phyloP scores from a whole-genome alignment of 2,888 invertebrate genomes.

The Cremastobaeus sp. region DNA sequence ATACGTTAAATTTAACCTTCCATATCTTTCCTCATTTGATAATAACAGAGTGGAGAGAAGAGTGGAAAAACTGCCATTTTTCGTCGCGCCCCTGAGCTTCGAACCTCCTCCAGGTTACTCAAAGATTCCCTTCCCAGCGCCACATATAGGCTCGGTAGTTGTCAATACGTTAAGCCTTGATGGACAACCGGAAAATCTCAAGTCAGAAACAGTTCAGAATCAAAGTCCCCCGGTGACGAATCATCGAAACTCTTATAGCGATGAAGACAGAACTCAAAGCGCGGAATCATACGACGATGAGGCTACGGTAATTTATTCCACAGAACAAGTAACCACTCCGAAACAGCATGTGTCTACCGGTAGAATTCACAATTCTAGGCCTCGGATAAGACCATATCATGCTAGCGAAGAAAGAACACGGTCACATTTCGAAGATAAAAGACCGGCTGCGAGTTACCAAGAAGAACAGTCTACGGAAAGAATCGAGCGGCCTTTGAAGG shows the following conservation, averaged over 20 bases:
- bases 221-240: slow-evolving; percentile 69
- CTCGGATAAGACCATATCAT: slow-evolving; percentile 55
- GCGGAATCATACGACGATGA: slow-evolving; percentile 66
- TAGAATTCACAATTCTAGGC: slow-evolving; percentile 54
- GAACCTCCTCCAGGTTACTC: slow-evolving; percentile 90
- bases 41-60: slow-evolving; percentile 84
- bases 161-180: slow-evolving; percentile 80
- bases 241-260: slow-evolving; percentile 76
- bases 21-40: slow-evolving; percentile 88
- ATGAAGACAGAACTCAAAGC: slow-evolving; percentile 73
- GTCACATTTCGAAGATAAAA: slow-evolving; percentile 54
- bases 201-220: too few species aligned
- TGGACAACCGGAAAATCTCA: slow-evolving; percentile 53
- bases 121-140: slow-evolving; percentile 91
- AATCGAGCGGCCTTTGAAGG: slow-evolving; percentile 57
- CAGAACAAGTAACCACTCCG: slow-evolving; percentile 52
- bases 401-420: slow-evolving; percentile 49
- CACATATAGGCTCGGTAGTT: slow-evolving; percentile 92
- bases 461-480: slow-evolving; percentile 61
- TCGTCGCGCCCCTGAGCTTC: slow-evolving; percentile 91
- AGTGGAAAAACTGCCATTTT: slow-evolving; percentile 88
- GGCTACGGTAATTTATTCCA: slow-evolving; percentile 63
- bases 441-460: slow-evolving; percentile 60
- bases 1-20: slow-evolving; percentile 89
- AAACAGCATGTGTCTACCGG: slow-evolving; percentile 23